Percentiles rank a stretch among this genome's conserved stretches.
Conservation (phyloP, 2,888 invertebrate species). For the Chrysopilus asiliformis region DNA sequence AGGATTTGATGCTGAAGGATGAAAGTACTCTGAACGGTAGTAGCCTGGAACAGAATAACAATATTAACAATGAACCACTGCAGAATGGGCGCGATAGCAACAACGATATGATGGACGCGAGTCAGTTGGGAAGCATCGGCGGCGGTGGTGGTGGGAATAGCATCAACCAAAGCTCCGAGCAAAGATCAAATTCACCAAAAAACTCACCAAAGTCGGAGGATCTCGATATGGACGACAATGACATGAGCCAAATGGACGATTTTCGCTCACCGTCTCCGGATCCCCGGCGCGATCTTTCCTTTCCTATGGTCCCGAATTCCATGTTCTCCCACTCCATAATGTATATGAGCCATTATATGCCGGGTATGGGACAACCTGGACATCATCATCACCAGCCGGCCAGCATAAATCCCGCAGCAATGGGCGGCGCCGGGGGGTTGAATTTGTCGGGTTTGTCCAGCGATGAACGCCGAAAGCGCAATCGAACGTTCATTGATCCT, state of each 20-base stretch:
- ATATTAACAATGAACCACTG: slow-evolving; percentile 11
- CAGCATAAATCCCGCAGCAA: slow-evolving; percentile 25
- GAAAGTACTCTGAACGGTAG: slow-evolving; percentile 7
- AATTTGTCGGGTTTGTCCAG: slow-evolving; percentile 52
- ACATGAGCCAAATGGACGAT: slow-evolving; percentile 32
- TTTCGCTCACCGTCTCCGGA: slow-evolving; percentile 33
- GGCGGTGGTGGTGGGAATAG: too few relatives aligned
- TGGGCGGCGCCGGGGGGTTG: slow-evolving; percentile 41
- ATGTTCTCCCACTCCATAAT: slow-evolving; percentile 84
- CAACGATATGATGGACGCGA: slow-evolving; percentile 10
- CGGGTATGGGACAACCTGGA: slow-evolving; percentile 42
- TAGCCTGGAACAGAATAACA: slow-evolving; percentile 15
- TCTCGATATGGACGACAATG: slow-evolving; percentile 34
- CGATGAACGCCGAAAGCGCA: slow-evolving; percentile 87
- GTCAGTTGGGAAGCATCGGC: slow-evolving; percentile 12
- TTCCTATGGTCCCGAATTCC: slow-evolving; percentile 73
- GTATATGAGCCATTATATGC: slow-evolving; percentile 85
- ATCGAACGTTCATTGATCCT: slow-evolving; percentile 97
- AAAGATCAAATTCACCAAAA: slow-evolving; percentile 22
- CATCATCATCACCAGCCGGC: slow-evolving; percentile 23
- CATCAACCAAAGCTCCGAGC: slow-evolving; percentile 31
- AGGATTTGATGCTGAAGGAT: slow-evolving; percentile 18
- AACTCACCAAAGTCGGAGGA: slow-evolving; percentile 24
- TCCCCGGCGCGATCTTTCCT: slow-evolving; percentile 49
- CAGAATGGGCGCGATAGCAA: slow-evolving; percentile 13